A percentile compares a stretch with the other conserved stretches of the same genome.
These are phyloP conservation scores for Microcebus lehilahytsara DNA, from an alignment of 2,113 vertebrate genomes.

Conservation along the genomic window DNA sequence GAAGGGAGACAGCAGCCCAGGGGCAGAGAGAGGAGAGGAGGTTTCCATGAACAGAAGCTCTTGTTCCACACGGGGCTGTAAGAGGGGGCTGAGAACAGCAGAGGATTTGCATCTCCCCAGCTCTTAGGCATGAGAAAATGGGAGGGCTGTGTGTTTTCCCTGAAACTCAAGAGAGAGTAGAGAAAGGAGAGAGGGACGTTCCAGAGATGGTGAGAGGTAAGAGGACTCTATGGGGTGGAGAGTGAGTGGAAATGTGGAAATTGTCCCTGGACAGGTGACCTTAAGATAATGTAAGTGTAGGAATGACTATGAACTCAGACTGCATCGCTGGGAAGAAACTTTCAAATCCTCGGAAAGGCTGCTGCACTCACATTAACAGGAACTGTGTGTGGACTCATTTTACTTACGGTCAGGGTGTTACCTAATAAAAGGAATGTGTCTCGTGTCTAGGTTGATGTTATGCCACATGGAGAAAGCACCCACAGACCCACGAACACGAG, in stretches of 20 bases:
- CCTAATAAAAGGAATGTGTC: neutral
- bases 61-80: neutral
- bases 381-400: neutral
- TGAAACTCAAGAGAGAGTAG: neutral
- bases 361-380: neutral
- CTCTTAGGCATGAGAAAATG: neutral
- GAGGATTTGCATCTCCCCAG: neutral
- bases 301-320: neutral
- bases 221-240: neutral
- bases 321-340: neutral
- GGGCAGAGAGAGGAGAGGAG: neutral
- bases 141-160: neutral
- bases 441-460: accelerated
- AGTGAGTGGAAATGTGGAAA: neutral
- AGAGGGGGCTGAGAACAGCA: neutral
- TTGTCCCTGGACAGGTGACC: neutral
- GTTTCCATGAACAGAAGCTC: neutral
- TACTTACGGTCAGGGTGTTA: neutral
- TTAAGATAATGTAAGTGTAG: neutral
- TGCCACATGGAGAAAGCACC: neutral
- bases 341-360: neutral
- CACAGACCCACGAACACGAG: neutral
- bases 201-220: neutral
- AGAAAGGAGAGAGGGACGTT: neutral
- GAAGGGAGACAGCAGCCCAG: accelerated